Conservation (phyloP, 2,113 vertebrate species). For the Sander lucioperca region DNA sequence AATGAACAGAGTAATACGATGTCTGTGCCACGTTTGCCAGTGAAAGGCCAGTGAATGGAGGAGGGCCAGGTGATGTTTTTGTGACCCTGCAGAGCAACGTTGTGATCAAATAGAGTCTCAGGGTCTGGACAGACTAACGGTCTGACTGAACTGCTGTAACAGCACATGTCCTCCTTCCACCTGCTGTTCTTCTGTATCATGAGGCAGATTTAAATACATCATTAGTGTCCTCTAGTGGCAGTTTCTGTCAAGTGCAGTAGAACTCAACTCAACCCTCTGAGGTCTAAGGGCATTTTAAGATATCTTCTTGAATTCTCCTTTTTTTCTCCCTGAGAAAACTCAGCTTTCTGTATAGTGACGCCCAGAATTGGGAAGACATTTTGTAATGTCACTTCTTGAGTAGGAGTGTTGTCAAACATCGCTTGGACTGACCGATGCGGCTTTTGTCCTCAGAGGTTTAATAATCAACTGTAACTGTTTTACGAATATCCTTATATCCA, state of each 20-base stretch:
- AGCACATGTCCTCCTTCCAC: slow-evolving; percentile 18
- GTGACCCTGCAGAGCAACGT: slow-evolving; percentile 49
- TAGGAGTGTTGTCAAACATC: too few species aligned
- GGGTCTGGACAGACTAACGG: not conserved
- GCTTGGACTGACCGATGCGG: too few species aligned
- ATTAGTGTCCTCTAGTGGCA: slow-evolving; percentile 67
- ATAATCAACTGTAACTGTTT: too few species aligned
- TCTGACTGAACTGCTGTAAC: not conserved
- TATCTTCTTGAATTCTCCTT: too few species aligned
- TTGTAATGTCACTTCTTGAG: too few species aligned
- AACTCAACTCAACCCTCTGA: not conserved
- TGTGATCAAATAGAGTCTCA: slow-evolving; percentile 40
- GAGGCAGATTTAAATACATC: slow-evolving; percentile 10
- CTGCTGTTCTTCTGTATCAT: slow-evolving; percentile 16
- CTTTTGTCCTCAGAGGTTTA: too few species aligned
- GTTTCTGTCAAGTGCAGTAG: slow-evolving; percentile 13
- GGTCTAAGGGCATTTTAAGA: too few species aligned
- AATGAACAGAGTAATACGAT: slow-evolving; percentile 76
- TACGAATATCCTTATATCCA: too few species aligned
- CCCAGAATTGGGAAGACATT: too few species aligned
- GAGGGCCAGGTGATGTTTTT: slow-evolving; percentile 41
- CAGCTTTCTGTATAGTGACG: too few species aligned
- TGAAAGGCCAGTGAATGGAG: slow-evolving; percentile 66
- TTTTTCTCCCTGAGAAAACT: too few species aligned
- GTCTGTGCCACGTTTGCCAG: slow-evolving; percentile 68